Conservation (phyloP, 2,888 invertebrate genomes). For the Caenorhabditis parvicauda region DNA sequence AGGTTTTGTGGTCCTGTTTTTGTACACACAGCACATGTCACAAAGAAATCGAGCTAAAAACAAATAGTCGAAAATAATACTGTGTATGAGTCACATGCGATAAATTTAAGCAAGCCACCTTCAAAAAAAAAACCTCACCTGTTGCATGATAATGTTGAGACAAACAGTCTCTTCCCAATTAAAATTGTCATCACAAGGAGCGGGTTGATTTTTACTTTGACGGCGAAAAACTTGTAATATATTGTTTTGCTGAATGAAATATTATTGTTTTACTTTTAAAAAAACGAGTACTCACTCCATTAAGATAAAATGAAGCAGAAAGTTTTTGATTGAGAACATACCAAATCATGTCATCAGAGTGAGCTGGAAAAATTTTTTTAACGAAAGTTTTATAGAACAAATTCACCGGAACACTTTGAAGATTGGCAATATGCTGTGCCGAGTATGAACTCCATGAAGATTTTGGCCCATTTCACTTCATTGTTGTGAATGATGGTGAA, state of each 20-base stretch:
- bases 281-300: conserved; percentile 10
- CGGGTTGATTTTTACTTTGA: conserved; percentile 89
- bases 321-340: conserved; percentile 52
- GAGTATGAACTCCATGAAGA: conserved; percentile 57
- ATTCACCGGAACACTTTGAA: conserved; percentile 33
- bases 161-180: conserved; percentile 99
- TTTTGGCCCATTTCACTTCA: conserved; percentile 46
- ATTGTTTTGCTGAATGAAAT: conserved; percentile 19
- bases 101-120: not conserved
- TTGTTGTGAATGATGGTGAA: conserved; percentile 41
- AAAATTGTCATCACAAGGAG: conserved; percentile 86
- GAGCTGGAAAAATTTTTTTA: conserved; percentile 33
- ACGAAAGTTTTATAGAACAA: not conserved
- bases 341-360: conserved; percentile 63
- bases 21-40: conserved; percentile 95
- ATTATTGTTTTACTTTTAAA: not conserved
- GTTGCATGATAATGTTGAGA: conserved; percentile 91
- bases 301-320: conserved; percentile 24
- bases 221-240: conserved; percentile 90
- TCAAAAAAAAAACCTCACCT: conserved; percentile 66
- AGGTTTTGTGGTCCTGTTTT: conserved; percentile 94
- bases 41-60: conserved; percentile 82
- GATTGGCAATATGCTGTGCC: conserved; percentile 36
- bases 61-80: not conserved
- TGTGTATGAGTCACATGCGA: too few relatives aligned